Base-by-base conservation (phyloP, 1,140 invertebrate species). In the Hylyphantes graminicola region DNA sequence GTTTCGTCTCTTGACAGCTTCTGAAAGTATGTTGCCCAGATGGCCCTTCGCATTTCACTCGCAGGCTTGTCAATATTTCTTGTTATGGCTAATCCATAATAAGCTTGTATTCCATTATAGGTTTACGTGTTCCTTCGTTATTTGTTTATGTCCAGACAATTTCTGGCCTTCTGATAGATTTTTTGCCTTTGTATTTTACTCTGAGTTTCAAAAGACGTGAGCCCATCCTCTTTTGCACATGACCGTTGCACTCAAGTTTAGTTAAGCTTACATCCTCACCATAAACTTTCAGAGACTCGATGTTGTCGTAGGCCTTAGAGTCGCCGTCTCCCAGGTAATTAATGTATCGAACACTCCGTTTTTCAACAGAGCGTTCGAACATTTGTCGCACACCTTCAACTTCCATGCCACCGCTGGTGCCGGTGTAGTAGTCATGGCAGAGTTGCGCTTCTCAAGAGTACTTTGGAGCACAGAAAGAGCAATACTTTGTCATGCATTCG, bases 281-380 rank as follows among this genome's bases (percentile, higher is more conserved):
- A 86, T 87, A 87, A 5, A 86, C 86, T 59, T 84, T 78, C 15
- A 68, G 19, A 15, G 85, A 70, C 21, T 53, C 35, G 12, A 87
- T 67, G 35, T 68, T 78, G 19, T 81, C 21, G 57, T 85, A 84
- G 8, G 35, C 86, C 55, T 78, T 87, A 15, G 74, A 86, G 51
- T 87, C 80, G 1, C 80, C 84, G 80, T 87, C 85, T 50, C 80
- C 87, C 35, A 87, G 53, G 67, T 86, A 88, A 50, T 86, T 54
- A 12, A 57, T 77, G 67, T 87, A 88, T 21, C 55, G 7, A 19
- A 87, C 82, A 79, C 67, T 83, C 50, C 87, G 50, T 35, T 35
- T 35, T n/a, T n/a, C n/a, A n/a, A n/a, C 12, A 17, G 85, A 87
- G 7, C 77, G 61, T 11, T 67, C 17, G 74, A 87, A 87, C 35